Conservation (phyloP, 2,797 vertebrate genomes). For the Aphelocoma californica region DNA sequence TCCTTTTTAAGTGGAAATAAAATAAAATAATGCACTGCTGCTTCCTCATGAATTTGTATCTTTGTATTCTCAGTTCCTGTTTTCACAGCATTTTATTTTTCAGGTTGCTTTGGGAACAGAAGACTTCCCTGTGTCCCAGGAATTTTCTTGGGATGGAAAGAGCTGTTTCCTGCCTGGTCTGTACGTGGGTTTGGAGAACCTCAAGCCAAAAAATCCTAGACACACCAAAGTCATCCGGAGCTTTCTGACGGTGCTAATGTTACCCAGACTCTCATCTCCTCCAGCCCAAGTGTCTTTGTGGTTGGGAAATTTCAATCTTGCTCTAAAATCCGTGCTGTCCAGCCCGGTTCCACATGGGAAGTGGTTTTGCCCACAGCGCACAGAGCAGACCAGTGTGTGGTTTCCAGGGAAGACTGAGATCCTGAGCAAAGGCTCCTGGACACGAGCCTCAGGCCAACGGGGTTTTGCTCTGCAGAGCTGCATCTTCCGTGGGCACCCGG, state of each 20-base stretch:
- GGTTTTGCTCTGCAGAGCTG: not conserved
- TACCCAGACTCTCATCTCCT: not conserved
- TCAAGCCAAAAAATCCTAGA: constrained; percentile 35
- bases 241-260: not conserved
- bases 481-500: not conserved
- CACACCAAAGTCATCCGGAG: not conserved
- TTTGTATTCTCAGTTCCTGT: not conserved
- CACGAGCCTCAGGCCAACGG: not conserved
- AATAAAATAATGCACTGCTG: not conserved
- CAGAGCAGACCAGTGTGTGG: constrained; percentile 16
- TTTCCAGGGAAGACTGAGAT: not conserved
- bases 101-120: not conserved
- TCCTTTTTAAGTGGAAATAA: not conserved
- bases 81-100: not conserved
- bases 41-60: not conserved
- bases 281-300: constrained; percentile 5
- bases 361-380: not conserved
- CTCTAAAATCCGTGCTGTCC: not conserved
- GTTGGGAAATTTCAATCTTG: not conserved
- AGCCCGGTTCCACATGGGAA: not conserved
- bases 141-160: not conserved
- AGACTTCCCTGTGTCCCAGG: not conserved
- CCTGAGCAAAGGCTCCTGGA: not conserved
- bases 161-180: not conserved
- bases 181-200: not conserved